Conservation (phyloP, 2,113 vertebrate genomes). For the Atrichornis clamosus region DNA sequence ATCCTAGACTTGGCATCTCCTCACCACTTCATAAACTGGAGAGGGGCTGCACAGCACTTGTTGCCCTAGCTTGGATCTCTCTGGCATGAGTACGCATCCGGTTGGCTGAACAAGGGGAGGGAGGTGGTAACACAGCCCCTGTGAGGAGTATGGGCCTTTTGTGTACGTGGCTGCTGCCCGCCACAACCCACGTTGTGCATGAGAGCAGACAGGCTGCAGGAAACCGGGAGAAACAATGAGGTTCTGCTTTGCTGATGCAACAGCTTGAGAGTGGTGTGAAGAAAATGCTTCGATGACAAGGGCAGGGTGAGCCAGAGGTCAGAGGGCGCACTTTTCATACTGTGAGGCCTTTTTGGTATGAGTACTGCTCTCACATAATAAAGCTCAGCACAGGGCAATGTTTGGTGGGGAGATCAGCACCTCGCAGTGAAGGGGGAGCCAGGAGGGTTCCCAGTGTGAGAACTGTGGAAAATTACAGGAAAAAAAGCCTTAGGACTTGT, state of each 20-base stretch:
- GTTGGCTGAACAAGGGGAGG: background rate
- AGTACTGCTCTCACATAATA: background rate
- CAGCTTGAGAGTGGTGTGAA: background rate
- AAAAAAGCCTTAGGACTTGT: background rate
- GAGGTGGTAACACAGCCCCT: background rate
- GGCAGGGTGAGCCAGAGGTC: background rate
- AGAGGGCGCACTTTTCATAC: background rate
- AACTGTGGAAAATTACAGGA: background rate
- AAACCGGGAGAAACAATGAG: background rate
- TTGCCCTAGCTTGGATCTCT: background rate
- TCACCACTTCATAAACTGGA: background rate
- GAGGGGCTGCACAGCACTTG: background rate
- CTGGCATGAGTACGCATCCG: background rate
- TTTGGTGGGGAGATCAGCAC: background rate
- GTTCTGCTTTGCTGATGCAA: background rate
- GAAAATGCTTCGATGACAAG: background rate
- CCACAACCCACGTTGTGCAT: accelerated
- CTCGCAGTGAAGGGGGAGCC: background rate
- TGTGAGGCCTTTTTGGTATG: background rate
- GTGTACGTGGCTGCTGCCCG: background rate
- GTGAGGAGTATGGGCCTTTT: accelerated
- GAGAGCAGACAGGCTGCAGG: background rate
- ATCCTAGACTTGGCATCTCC: background rate
- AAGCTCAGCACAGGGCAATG: background rate
- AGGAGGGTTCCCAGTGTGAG: background rate